Conservation (phyloP, 2,113 vertebrate genomes). For the Rhineura floridana region DNA sequence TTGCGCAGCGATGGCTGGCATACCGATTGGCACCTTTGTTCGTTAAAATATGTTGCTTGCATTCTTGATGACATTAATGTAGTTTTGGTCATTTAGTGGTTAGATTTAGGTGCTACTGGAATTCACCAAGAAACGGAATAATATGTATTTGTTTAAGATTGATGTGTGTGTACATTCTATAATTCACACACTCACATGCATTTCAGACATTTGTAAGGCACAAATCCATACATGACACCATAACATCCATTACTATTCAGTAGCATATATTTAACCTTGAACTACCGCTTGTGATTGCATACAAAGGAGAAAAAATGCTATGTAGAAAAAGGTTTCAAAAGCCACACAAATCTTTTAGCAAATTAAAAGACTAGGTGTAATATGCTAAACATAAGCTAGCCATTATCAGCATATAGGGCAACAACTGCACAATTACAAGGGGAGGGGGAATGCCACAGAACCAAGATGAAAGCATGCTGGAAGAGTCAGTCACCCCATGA, state of each 20-base stretch:
- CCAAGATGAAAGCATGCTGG: slow-evolving; percentile 58
- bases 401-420: slow-evolving; percentile 49
- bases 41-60: slow-evolving; percentile 54
- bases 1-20: slow-evolving; percentile 16
- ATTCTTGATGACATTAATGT: slow-evolving; percentile 41
- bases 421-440: slow-evolving; percentile 54
- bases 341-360: neutral
- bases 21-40: slow-evolving; percentile 41
- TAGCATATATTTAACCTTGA: slow-evolving; percentile 53
- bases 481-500: slow-evolving; percentile 61
- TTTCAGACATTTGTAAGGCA: slow-evolving; percentile 59
- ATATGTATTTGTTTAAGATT: neutral
- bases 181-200: slow-evolving; percentile 62
- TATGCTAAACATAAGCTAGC: slow-evolving; percentile 32
- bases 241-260: neutral
- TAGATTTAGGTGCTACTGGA: no score
- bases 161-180: neutral
- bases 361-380: slow-evolving; percentile 41
- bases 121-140: neutral
- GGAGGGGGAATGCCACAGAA: slow-evolving; percentile 49
- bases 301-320: neutral
- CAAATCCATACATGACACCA: slow-evolving; percentile 52
- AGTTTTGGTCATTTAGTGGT: neutral
- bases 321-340: slow-evolving; percentile 20
- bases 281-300: slow-evolving; percentile 55